Conservation (phyloP, 2,888 invertebrate species). For the Macrostomum cliftonense region DNA sequence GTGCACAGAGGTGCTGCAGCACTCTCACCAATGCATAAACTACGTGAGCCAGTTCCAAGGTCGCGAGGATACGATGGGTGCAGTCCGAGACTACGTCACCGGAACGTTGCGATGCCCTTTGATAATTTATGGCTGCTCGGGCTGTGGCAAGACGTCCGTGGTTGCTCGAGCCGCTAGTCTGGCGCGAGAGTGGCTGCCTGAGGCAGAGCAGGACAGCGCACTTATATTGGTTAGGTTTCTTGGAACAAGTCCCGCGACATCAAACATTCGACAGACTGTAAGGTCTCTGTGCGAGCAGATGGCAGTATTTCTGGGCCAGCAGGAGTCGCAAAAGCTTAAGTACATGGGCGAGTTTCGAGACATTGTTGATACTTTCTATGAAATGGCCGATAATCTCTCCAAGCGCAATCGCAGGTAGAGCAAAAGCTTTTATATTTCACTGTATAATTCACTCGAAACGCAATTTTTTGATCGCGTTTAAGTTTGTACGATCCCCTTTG, state of each 20-base stretch:
- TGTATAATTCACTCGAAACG: too few species aligned
- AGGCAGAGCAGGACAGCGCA: constrained; percentile 6
- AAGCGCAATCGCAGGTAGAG: too few species aligned
- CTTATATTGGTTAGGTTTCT: constrained; percentile 7
- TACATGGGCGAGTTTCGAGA: constrained; percentile 13
- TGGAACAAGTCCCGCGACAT: constrained; percentile 7
- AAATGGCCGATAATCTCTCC: too few species aligned
- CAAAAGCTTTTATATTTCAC: too few species aligned
- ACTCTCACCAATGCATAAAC: constrained; percentile 12
- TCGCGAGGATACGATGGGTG: not conserved
- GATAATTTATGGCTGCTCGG: constrained; percentile 16
- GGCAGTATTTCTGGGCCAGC: too few species aligned
- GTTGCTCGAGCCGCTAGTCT: constrained; percentile 16
- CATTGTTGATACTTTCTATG: constrained; percentile 13
- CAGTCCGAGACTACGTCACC: not conserved
- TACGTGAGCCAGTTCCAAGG: constrained; percentile 14
- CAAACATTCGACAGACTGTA: too few species aligned
- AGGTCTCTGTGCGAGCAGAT: too few species aligned
- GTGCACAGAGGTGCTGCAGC: constrained; percentile 16
- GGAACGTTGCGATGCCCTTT: constrained; percentile 20
- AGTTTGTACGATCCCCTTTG: too few species aligned
- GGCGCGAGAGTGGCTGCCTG: constrained; percentile 13
- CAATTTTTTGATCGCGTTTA: too few species aligned
- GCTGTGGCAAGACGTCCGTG: constrained; percentile 18
- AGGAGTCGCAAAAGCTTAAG: too few species aligned